These are phyloP conservation scores for Dryobates pubescens DNA, from an alignment of 2,797 vertebrate genomes.

Conservation along the genomic window DNA sequence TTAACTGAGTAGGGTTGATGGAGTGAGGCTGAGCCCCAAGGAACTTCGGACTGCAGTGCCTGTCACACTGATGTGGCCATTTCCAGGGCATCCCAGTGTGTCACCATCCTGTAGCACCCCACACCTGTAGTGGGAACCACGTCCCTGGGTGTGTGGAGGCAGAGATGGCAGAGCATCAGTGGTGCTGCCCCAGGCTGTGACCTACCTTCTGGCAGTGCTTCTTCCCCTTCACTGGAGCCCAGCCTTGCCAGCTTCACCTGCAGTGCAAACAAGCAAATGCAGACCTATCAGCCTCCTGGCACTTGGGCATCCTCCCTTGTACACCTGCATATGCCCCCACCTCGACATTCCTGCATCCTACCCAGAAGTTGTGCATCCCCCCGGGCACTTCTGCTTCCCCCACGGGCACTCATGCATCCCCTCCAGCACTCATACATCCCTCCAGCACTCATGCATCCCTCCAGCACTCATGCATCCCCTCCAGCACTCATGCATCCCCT, in stretches of 20 bases:
- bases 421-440: background rate
- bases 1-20: background rate
- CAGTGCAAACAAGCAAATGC: rapidly evolving
- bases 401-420: too few relatives aligned
- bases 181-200: rapidly evolving
- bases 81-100: background rate
- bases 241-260: background rate
- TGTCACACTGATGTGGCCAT: rapidly evolving
- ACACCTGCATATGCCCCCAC: background rate
- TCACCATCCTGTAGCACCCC: background rate
- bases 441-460: background rate
- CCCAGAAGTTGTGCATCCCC: background rate
- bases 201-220: background rate
- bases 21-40: background rate
- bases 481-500: too few relatives aligned
- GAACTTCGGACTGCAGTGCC: background rate
- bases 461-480: background rate
- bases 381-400: background rate
- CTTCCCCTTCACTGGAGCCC: background rate
- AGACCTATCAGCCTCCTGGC: rapidly evolving
- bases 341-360: too few relatives aligned
- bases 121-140: rapidly evolving
- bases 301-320: background rate
- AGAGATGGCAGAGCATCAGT: background rate
- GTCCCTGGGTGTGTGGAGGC: too few relatives aligned